Conservation (phyloP, 2,888 invertebrate genomes). For the Agrochola macilenta region DNA sequence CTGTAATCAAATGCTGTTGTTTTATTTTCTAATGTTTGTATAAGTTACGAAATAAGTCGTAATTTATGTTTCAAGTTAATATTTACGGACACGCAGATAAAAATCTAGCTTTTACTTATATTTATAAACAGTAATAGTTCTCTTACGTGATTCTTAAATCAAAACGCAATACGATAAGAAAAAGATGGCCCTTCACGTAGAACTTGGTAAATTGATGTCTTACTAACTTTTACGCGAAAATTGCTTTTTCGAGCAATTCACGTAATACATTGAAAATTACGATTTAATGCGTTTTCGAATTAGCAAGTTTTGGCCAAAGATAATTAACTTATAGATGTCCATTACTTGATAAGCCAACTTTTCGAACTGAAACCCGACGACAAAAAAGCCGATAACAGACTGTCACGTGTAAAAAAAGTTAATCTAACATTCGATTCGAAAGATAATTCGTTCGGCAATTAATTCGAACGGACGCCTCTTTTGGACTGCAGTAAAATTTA, state of each 20-base stretch:
- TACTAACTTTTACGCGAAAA: conserved; percentile 34
- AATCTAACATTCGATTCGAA: conserved; percentile 66
- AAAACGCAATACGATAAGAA: conserved; percentile 32
- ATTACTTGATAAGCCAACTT: conserved; percentile 60
- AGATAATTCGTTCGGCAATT: conserved; percentile 72
- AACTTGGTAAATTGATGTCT: conserved; percentile 31
- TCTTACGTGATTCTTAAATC: conserved; percentile 23
- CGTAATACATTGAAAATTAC: conserved; percentile 56
- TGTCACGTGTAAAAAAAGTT: conserved; percentile 64
- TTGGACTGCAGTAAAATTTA: conserved; percentile 43
- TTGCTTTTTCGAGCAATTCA: conserved; percentile 38
- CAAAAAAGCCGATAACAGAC: conserved; percentile 54
- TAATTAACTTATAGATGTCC: conserved; percentile 61
- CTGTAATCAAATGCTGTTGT: conserved; percentile 29
- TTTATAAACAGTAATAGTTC: conserved; percentile 29
- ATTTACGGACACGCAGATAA: background rate
- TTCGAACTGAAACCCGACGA: conserved; percentile 32
- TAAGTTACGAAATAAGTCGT: conserved; percentile 2
- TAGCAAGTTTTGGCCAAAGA: conserved; percentile 46
- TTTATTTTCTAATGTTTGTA: conserved; percentile 30
- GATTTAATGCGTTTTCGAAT: conserved; percentile 55
- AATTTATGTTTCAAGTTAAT: conserved; percentile 14
- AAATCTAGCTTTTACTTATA: background rate
- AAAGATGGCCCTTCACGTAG: conserved; percentile 18
- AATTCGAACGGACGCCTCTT: conserved; percentile 70